A percentile compares a stretch with the other conserved stretches of the same genome.
Evolutionary conservation across 2,797 vertebrate genomes (phyloP).

Genomic region (Acestrorhynchus altus): DNA sequence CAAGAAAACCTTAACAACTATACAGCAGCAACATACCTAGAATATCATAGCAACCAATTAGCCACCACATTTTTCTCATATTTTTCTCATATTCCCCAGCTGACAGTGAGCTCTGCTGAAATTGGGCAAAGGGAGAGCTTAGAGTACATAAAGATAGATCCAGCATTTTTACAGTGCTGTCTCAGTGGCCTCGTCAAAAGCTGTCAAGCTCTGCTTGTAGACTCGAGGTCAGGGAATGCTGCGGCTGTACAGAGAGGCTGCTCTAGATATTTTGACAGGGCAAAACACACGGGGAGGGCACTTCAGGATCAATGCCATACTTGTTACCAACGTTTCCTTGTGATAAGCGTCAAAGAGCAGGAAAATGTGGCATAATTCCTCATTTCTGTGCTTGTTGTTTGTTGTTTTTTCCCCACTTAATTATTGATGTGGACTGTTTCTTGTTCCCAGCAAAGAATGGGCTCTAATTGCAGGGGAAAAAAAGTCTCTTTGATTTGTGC

Average conservation of each 20-base stretch:
- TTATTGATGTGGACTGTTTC: constrained; percentile 72
- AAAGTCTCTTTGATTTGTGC: constrained; percentile 62
- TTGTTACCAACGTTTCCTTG: constrained; percentile 51
- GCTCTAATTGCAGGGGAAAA: constrained; percentile 64
- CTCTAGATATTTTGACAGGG: constrained; percentile 60
- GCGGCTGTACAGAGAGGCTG: constrained; percentile 61
- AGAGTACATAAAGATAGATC: constrained; percentile 1
- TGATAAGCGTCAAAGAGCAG: constrained; percentile 45
- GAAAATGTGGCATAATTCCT: constrained; percentile 60
- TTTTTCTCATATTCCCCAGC: background rate
- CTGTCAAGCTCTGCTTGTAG: constrained; percentile 26
- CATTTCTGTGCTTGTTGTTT: constrained; percentile 60
- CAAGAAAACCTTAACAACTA: too few species aligned
- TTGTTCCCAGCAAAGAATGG: constrained; percentile 67
- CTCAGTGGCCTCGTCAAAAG: constrained; percentile 12
- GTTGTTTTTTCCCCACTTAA: constrained; percentile 62
- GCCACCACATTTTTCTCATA: too few species aligned
- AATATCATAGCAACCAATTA: too few species aligned
- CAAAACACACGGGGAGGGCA: constrained; percentile 61
- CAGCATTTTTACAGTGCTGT: constrained; percentile 28
- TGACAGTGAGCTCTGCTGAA: background rate
- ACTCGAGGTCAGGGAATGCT: constrained; percentile 38
- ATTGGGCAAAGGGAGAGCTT: constrained; percentile 24
- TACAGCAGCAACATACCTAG: too few species aligned
- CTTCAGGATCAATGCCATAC: constrained; percentile 55